Percentiles rank a stretch among this genome's conserved stretches.
Conservation (phyloP, 1,140 invertebrate genomes). For the Pachypsylla venusta region DNA sequence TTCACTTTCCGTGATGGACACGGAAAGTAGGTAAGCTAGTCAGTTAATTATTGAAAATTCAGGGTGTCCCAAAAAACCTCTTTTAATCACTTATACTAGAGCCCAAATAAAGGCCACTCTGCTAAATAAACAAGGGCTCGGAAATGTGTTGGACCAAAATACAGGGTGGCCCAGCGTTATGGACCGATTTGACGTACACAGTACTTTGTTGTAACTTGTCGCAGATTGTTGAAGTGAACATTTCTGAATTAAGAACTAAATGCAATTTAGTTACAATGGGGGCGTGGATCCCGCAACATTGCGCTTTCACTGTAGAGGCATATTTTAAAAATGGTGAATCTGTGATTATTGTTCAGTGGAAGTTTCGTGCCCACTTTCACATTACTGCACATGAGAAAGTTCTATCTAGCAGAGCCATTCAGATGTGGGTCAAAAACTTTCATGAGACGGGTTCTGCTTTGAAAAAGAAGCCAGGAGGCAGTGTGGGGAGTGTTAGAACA, state of each 20-base stretch:
- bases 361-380: constrained; percentile 15
- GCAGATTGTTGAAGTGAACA: constrained; percentile 7
- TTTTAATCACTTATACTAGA: no score
- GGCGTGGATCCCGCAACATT: constrained; percentile 14
- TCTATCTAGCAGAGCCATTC: constrained; percentile 14
- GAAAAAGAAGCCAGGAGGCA: constrained; percentile 17
- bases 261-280: constrained; percentile 17
- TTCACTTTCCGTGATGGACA: no score
- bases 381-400: constrained; percentile 11
- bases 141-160: not conserved
- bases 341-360: constrained; percentile 14
- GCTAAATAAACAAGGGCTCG: not conserved
- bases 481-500: constrained; percentile 17
- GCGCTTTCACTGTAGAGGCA: constrained; percentile 15
- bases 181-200: not conserved
- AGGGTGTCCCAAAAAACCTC: no score
- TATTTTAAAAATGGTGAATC: constrained; percentile 14
- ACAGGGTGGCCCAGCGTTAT: not conserved
- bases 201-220: not conserved
- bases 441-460: constrained; percentile 17
- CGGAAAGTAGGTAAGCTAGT: no score
- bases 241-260: constrained; percentile 12
- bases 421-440: constrained; percentile 20
- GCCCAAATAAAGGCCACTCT: no score
- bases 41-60: no score